Base-by-base conservation (phyloP, 2,888 invertebrate species). In the Tricholauxania praeusta region DNA sequence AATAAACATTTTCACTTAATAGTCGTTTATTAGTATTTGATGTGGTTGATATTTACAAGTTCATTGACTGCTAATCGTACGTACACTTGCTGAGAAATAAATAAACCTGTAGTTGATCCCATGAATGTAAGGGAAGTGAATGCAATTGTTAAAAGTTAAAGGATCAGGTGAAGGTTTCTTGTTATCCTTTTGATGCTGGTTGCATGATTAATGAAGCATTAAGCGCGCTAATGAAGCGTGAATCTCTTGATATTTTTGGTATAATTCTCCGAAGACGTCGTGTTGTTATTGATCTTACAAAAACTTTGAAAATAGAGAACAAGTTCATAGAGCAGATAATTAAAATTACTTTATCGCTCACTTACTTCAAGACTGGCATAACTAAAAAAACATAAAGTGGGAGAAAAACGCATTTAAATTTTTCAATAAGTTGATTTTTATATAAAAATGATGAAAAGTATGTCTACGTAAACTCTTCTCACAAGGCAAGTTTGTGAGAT, bases 101-200 rank as follows among this genome's bases (percentile, higher is more conserved):
- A 62, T 60, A 59, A 32, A 55, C 67, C 47, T 59, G 75, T 76
- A 77, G 76, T 76, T 76, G 76, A 76, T 76, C 74, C 77, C 77
- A 76, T 62, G 63, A 74, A 28, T 28, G 62, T 60, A 62, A 75
- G 72, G 74, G 74, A 73, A 75, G 74, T 72, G 76, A 75, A 77
- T 73, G 72, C 71, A 72, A 75, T 75, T 74, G 76, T 64, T 63
- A 73, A 69, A 74, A 71, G 62, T 71, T 64, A 72, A 66, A 53
- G 68, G 55, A 71, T 75, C 75, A 75, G 73, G 68, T 74, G 72
- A 62, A 49, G 53, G 63, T 66, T 62, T 12, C 14, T 62, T 66
- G 48, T 59, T 57, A 39, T 39, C 39, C 17, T 49, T 19, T 57
- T 19, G 59, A 49, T 69, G 59, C 51, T 28, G 67, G 55, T 69